Evolutionary conservation across 2,888 invertebrate genomes (phyloP).

Genomic region (Caradrina kadenii): DNA sequence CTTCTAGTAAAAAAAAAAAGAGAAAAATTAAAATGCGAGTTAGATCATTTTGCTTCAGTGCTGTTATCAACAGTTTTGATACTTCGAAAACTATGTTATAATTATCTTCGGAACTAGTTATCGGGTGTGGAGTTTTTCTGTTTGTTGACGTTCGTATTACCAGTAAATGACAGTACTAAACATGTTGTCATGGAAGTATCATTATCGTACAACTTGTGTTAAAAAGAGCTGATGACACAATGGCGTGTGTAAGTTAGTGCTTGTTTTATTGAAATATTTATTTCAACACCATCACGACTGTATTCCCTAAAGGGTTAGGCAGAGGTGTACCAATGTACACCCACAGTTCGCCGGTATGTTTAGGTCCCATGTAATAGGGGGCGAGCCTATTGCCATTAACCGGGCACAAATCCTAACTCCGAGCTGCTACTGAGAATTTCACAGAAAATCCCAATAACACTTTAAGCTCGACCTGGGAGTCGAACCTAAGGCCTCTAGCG

Average conservation of each 20-base stretch:
- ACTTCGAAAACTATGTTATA: constrained; percentile 40
- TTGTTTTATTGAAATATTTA: constrained; percentile 11
- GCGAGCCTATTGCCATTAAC: too few species aligned
- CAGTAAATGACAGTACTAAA: constrained; percentile 6
- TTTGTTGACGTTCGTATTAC: constrained; percentile 13
- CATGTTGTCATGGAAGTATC: constrained; percentile 13
- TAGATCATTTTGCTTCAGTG: not conserved
- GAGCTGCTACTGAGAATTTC: too few species aligned
- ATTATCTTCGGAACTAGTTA: constrained; percentile 53
- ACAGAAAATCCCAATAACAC: too few species aligned
- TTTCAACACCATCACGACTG: too few species aligned
- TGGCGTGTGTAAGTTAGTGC: constrained; percentile 9
- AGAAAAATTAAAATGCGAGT: not conserved
- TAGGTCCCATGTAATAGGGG: too few species aligned
- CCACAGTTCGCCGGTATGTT: too few species aligned
- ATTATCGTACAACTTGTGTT: constrained; percentile 23
- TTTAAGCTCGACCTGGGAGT: too few species aligned
- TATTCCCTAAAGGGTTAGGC: too few species aligned
- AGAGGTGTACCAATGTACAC: too few species aligned
- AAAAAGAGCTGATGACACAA: constrained; percentile 19
- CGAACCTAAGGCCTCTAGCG: too few species aligned
- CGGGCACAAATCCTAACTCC: too few species aligned
- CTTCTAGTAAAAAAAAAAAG: not conserved
- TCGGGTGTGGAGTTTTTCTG: constrained; percentile 31
- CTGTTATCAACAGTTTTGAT: constrained; percentile 22